Base-by-base conservation (phyloP, 2,888 invertebrate species). In the Hirtodrosophila alboralis region DNA sequence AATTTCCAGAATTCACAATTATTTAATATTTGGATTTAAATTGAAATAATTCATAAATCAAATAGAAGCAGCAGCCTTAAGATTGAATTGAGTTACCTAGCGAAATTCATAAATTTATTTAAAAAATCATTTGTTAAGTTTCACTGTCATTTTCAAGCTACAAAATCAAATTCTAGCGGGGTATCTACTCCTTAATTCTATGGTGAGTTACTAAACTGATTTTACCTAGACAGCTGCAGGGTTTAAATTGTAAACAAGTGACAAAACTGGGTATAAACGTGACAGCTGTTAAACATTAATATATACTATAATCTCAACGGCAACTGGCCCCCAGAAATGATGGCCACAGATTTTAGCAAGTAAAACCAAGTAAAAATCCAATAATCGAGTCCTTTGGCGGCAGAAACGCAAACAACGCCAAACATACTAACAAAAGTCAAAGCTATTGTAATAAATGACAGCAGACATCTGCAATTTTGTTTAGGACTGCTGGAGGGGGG, bases 361-460 rank as follows among this genome's bases (percentile, higher is more conserved):
- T 36, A 36, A 38, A n/a, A n/a, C 31, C 47, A 38, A 48, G 72
- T 18, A 43, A 34, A 37, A 61, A 67, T 60, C 56, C 61, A 72
- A 70, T 67, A 69, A 56, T 49, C 52, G 18, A 53, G 56, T 51
- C 34, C 31, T 33, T 41, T 52, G 33, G 51, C 37, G 38, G 33
- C 36, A 41, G 30, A 23, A 43, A 43, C 26, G 40, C 73, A 66
- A 67, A 67, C 71, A 70, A 73, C 61, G 72, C 67, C 73, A 75
- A n/a, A 75, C 75, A 77, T 70, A 77, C 86, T 84, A 87, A 84
- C 84, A 87, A 77, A 87, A 87, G 88, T 88, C 85, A 88, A 87
- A 86, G 80, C 84, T 85, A 89, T 88, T 89, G 85, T 89, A 88
- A 89, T 89, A 89, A 89, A 89, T 89, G 89, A 89, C 88, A 88